Conservation (phyloP, 30 jellyfish, hydroid and myxozoan species). For the Cassiopea xamachana region DNA sequence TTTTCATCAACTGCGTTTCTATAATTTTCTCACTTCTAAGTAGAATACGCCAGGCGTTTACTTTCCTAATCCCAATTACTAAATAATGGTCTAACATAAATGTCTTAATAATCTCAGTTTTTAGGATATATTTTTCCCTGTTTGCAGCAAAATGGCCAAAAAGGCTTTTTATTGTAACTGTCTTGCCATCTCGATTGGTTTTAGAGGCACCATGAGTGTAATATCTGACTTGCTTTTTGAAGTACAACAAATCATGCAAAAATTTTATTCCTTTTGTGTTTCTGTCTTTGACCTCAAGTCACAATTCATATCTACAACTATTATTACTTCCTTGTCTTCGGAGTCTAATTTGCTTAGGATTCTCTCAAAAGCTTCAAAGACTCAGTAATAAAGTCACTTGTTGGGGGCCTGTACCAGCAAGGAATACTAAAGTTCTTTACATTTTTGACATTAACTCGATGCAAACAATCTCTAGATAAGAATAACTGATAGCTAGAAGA, state of each 20-base stretch:
- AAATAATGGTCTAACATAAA: constrained; percentile 40
- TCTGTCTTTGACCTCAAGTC: constrained; percentile 17
- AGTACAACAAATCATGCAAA: constrained; percentile 19
- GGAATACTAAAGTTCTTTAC: constrained; percentile 15
- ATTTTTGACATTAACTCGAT: constrained; percentile 28
- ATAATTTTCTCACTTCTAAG: background rate
- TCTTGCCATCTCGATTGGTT: constrained; percentile 12
- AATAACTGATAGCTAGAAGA: constrained; percentile 4
- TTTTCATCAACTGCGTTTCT: constrained; percentile 14
- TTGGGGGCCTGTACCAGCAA: constrained; percentile 44
- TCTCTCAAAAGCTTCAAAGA: constrained; percentile 21
- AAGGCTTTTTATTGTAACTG: constrained; percentile 6
- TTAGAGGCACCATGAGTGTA: constrained; percentile 39
- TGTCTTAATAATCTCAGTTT: constrained; percentile 25
- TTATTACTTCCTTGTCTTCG: constrained; percentile 35
- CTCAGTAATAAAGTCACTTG: constrained; percentile 5
- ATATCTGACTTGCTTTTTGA: constrained; percentile 9
- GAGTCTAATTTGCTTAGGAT: constrained; percentile 34
- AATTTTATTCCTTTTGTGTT: constrained; percentile 34
- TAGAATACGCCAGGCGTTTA: constrained; percentile 33
- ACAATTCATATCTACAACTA: constrained; percentile 30
- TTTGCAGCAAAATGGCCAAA: constrained; percentile 44
- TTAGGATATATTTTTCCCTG: constrained; percentile 30
- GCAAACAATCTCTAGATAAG: constrained; percentile 10
- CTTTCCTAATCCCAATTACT: constrained; percentile 34